Evolutionary conservation across 2,113 vertebrate species (phyloP), one percentile per base, ranked within the genome.

Genomic region (Sula dactylatra): DNA sequence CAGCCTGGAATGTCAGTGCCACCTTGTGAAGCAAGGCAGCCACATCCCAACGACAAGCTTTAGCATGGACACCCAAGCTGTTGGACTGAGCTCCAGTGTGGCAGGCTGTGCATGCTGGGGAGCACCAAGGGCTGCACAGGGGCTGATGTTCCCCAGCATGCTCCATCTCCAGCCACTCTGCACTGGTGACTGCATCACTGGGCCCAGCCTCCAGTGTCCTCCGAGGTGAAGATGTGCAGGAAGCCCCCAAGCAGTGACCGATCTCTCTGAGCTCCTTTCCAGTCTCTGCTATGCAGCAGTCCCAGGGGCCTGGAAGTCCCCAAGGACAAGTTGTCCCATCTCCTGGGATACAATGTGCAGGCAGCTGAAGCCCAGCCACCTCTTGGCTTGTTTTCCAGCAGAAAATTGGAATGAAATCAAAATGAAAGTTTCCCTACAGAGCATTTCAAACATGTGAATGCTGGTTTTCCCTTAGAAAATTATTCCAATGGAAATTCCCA

Each of bases 51-150:
- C 1, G 2, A n/a, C 36, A 62, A 61, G 17, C 15, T 61, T 72
- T 25, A 16, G 18, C 61, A 5, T 8, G 45, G 61, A 36, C 19
- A 50, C 18, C 31, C 80, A 16, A 31, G 42, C 55, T 65, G 34
- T 5, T 13, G 42, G 45, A 22, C 24, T 44, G 58, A 73, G 16
- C 27, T 31, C 56, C n/a, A 78, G 11, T 2, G 1, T 3, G 15
- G n/a, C 1, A 6, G 19, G n/a, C 10, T 80, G 31, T 26, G 16
- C 0, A 0, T 17, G 71, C 3, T 49, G 62, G 38, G 25, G 29
- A 49, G 22, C 59, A 70, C 34, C 16, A 34, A n/a, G 44, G 40
- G 54, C 54, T 77, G 32, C n/a, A 18, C 2, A 1, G 26, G 10
- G 25, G 16, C 54, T 93, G 62, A 6, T 10, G 40, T 10, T 34